Base-by-base conservation (phyloP, 2,113 vertebrate genomes). In the Rhegmatorhina hoffmannsi region DNA sequence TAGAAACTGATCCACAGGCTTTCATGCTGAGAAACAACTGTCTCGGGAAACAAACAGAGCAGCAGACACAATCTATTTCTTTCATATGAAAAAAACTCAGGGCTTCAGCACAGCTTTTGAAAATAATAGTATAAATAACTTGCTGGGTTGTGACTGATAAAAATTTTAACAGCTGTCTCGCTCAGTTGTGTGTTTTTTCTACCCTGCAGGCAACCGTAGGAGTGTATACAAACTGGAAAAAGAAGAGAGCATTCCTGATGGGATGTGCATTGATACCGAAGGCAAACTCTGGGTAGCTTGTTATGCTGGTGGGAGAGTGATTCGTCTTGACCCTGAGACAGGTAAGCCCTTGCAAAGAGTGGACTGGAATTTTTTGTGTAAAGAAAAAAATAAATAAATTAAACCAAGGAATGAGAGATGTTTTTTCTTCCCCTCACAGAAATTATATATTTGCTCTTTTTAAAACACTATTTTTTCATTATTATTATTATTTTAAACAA, bases 261-360 rank as follows among this genome's bases (percentile, higher is more conserved):
- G 99, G 46, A 99, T 99, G 98, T 99, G 99, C 29, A 97, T 99
- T 23, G 99, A 99, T 75, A 74, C 68, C 13, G 98, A 98, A 46
- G 99, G 99, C 49, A 98, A 97, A 85, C 98, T 99, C 43, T 99
- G 99, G 99, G 98, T 99, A n/a, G 98, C 99, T 64, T 99, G 99
- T 95, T 99, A 98, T 31, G 96, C 98, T 33, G 99, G 98, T 96
- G 99, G 99, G 75, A 97, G 98, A 92, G 99, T 99, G 79, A 97
- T 99, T 85, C 98, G 98, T 69, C 98, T 99, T 20, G 99, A 99
- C 93, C 99, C 99, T 20, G 96, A 97, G 47, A 99, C 98, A 92
- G 99, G 99, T 99, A 75, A 80, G 95, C 87, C 23, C 15, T 78
- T 58, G 29, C 47, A 78, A 76, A 82, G 34, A 56, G 23, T 55